Base-by-base conservation (phyloP, 2,113 vertebrate genomes). In the Xenopus tropicalis region DNA sequence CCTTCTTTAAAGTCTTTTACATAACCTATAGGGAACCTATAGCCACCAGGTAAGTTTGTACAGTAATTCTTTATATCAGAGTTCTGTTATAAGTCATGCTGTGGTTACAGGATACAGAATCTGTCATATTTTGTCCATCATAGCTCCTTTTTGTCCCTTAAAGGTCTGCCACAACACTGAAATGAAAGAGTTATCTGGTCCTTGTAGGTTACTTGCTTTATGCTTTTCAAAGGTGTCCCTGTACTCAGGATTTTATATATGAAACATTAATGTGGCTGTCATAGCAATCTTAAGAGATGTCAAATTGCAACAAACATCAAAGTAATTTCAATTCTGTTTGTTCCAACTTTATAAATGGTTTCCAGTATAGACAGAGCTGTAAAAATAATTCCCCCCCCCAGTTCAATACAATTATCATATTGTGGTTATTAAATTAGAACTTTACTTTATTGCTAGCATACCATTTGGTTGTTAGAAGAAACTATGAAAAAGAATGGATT, bases 211-310 rank as follows among this genome's bases (percentile, higher is more conserved):
- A 43, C 37, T 44, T 65, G 63, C 57, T 22, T 59, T 23, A 24
- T 24, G 22, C 61, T 54, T 52, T 57, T 66, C 71, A 64, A 58
- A 66, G 37, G 57, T 66, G 71, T 66, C 62, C 52, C 71, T 66
- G 51, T 61, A 65, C 58, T 54, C 61, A 63, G 22, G 48, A 61
- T 69, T 19, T 52, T 69, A 20, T 23, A 7, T 46, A 76, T 76
- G 46, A 76, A 76, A 76, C 66, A 69, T 76, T 76, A 69, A 76
- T 76, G 66, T 16, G 24, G 25, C 58, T 76, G 73, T 76, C 73
- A 76, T 58, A 61, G 20, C 9, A 69, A 25, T 44, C 59, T n/a
- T 56, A 69, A 76, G 69, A 69, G 59, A 69, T 69, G 73, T 76
- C 73, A 69, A 62, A 62, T 69, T 43, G 25, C 20, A 56, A 62